A percentile compares a stretch with the other conserved stretches of the same genome.
Evolutionary conservation across 2,888 invertebrate species (phyloP).

Genomic region (Melolontha melolontha): DNA sequence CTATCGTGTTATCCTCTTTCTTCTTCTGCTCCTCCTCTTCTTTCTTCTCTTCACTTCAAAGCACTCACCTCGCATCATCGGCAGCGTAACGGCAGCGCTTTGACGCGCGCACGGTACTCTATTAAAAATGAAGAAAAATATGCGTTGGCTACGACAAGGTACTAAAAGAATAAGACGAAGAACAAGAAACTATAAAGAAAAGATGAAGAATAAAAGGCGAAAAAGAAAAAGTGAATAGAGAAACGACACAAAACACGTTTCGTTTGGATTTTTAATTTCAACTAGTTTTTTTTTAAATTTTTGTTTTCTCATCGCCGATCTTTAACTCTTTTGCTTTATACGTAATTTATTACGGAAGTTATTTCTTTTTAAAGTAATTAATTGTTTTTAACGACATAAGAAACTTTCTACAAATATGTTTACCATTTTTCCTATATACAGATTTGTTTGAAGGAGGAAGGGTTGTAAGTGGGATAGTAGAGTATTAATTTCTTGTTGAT

Average conservation of each 20-base stretch:
- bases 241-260: constrained; percentile 34
- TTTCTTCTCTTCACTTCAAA: constrained; percentile 10
- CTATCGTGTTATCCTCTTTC: constrained; percentile 6
- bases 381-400: too few species aligned
- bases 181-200: constrained; percentile 33
- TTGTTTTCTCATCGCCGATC: background rate
- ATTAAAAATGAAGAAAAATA: constrained; percentile 39
- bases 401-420: background rate
- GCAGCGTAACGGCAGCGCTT: constrained; percentile 40
- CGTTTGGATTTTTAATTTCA: constrained; percentile 17
- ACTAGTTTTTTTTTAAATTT: constrained; percentile 17
- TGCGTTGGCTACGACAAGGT: constrained; percentile 27
- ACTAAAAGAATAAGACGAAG: constrained; percentile 32
- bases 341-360: background rate
- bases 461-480: too few species aligned
- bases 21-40: constrained; percentile 27
- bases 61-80: constrained; percentile 25
- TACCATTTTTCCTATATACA: too few species aligned
- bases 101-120: constrained; percentile 31
- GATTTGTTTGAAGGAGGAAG: too few species aligned
- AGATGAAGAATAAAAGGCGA: constrained; percentile 16
- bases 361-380: too few species aligned
- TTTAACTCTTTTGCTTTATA: background rate
- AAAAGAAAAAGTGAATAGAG: constrained; percentile 27
- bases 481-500: too few species aligned